Base-by-base conservation (phyloP, 2,888 invertebrate species). In the Hirtodrosophila histrioides region DNA sequence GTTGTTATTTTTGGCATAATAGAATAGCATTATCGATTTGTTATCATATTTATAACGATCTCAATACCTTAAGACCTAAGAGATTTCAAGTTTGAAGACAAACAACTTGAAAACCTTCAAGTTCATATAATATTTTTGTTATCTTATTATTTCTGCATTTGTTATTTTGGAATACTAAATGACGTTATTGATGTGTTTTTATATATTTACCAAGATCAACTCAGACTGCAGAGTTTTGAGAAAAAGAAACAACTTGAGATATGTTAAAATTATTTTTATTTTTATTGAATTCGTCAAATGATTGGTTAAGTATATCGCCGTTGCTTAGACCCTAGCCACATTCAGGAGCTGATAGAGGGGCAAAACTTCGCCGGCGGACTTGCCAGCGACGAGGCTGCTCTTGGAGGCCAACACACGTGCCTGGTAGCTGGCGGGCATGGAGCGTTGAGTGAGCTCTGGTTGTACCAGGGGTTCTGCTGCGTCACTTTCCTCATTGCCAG, bases 281-380 rank as follows among this genome's bases (percentile, higher is more conserved):
- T 46, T 36, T n/a, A 10, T 62, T 23, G 23, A 10, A n/a, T 5
- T 8, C 0, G 9, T 27, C 33, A 17, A 5, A n/a, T 44, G 27
- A n/a, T 37, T 9, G n/a, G n/a, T 57, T n/a, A 29, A 17, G 31
- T 11, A 29, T 8, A n/a, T 8, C 12, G 9, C n/a, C 23, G 0
- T 7, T 33, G 31, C 6, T 5, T 57, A 80, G 7, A 73, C 27
- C 12, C 77, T 69, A 24, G 77, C 64, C 64, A 83, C 65, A 43
- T 83, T 83, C 24, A 83, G 67, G 1, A 82, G 65, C 41, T 82
- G 84, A 50, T 81, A 82, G 29, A 81, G 62, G 0, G 81, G 81
- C 44, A 83, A 10, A 0, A 61, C 24, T 0, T 60, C 68, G 51
- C 58, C 67, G 27, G 49, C 69, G 48, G 62, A 65, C 23, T 78